Base-by-base conservation (phyloP, 2,113 vertebrate genomes). In the Elanus axillaris region DNA sequence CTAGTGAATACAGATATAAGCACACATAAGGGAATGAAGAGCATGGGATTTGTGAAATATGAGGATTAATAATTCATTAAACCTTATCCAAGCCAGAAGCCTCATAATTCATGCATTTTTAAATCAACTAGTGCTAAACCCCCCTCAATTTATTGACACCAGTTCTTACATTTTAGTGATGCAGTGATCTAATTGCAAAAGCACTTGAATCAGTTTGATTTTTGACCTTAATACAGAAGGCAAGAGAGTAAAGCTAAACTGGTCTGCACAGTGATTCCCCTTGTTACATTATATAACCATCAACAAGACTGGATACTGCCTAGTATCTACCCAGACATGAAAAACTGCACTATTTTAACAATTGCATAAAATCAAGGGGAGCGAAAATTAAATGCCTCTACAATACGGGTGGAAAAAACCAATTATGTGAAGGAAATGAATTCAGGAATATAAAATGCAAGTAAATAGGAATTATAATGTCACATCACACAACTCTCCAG, bases 61-160 rank as follows among this genome's bases (percentile, higher is more conserved):
- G 63, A 93, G 31, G 78, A 93, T 96, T 96, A 96, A 96, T 96
- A 95, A 96, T 93, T 97, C 74, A 97, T 96, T 93, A 90, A 73
- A 88, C 86, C 42, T 88, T 88, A 83, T 47, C 67, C 20, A 79
- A 94, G 78, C 59, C 55, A 79, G 93, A 63, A 5, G 21, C 45
- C 71, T 95, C 55, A n/a, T 86, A 93, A 94, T 88, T 93, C 45
- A 95, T 93, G 87, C 90, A 91, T 95, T 96, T 96, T 73, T 7
- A 95, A 95, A 95, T 83, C 63, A 94, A 67, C 84, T 73, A 62
- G 71, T 76, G n/a, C 87, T 95, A 87, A 25, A 1, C n/a, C 22
- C 62, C 34, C 52, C 68, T 59, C 86, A 50, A 32, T 94, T 93
- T 90, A 93, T 53, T 90, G 92, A 88, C 34, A 83, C 13, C 43